Percentiles rank a stretch among this genome's conserved stretches.
Conservation (phyloP, 1,140 invertebrate species). For the Platyscapa corneri region DNA sequence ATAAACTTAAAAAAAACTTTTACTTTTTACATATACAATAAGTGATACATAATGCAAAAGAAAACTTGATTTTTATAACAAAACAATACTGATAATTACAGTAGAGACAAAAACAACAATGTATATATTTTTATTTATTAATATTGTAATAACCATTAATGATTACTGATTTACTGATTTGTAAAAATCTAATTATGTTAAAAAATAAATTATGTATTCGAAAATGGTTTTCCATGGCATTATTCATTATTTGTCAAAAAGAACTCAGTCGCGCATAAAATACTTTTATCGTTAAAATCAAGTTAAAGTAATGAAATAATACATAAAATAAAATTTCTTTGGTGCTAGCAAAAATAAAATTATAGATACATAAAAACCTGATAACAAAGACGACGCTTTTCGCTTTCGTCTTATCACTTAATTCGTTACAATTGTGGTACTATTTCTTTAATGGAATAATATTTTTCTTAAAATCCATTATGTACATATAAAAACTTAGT, state of each 20-base stretch:
- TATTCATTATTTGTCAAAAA: conserved; percentile 19
- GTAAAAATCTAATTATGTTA: conserved; percentile 43
- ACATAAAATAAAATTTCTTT: conserved; percentile 49
- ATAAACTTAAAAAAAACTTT: conserved; percentile 19
- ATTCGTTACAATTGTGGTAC: conserved; percentile 39
- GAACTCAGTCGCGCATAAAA: conserved; percentile 38
- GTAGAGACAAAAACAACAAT: conserved; percentile 35
- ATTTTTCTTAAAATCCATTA: conserved; percentile 44
- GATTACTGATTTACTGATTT: conserved; percentile 26
- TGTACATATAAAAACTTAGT: conserved; percentile 48
- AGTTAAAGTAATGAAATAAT: conserved; percentile 38
- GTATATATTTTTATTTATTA: conserved; percentile 26
- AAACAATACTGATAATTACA: conserved; percentile 51
- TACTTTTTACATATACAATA: conserved; percentile 18
- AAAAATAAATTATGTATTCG: conserved; percentile 26
- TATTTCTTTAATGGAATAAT: conserved; percentile 46
- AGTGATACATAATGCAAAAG: conserved; percentile 38
- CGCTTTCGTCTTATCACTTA: conserved; percentile 36
- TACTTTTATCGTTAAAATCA: conserved; percentile 27
- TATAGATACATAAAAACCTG: conserved; percentile 44
- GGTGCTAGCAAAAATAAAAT: conserved; percentile 52
- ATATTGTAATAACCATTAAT: conserved; percentile 33
- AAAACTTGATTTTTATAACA: conserved; percentile 30
- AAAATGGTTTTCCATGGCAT: conserved; percentile 32
- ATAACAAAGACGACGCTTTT: conserved; percentile 35